phyloP scores from a whole-genome alignment of 2,113 vertebrate genomes.

The Craseonycteris thonglongyai region DNA sequence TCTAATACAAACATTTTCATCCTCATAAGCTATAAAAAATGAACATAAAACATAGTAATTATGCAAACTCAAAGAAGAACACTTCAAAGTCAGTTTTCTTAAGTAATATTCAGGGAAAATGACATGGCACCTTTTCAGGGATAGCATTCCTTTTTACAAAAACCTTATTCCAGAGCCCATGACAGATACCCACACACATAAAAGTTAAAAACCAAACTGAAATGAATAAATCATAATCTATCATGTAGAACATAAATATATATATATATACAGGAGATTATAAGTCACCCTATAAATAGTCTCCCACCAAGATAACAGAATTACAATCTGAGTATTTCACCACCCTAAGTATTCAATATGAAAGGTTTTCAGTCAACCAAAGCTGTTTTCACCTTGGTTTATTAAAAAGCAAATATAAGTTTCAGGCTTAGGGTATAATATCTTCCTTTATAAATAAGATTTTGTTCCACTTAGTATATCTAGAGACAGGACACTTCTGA shows the following conservation, averaged over 20 bases:
- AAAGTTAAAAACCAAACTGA: neutral
- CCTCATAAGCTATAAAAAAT: neutral
- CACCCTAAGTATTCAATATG: neutral
- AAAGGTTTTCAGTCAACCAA: neutral
- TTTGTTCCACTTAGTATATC: neutral
- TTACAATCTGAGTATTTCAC: neutral
- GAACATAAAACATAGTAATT: neutral
- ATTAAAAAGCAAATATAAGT: neutral
- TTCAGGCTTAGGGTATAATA: neutral
- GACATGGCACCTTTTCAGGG: neutral
- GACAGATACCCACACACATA: neutral
- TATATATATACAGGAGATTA: neutral
- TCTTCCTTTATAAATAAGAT: neutral
- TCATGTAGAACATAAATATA: neutral
- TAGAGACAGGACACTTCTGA: neutral
- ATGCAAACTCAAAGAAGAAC: neutral
- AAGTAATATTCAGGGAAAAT: neutral
- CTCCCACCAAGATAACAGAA: neutral
- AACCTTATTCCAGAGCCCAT: neutral
- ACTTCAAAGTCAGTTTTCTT: neutral
- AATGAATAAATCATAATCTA: neutral
- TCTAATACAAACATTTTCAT: neutral
- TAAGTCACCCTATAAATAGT: neutral
- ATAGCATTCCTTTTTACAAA: neutral
- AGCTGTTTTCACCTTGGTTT: neutral